Conservation (phyloP, 2,113 vertebrate species). For the Piliocolobus tephrosceles region DNA sequence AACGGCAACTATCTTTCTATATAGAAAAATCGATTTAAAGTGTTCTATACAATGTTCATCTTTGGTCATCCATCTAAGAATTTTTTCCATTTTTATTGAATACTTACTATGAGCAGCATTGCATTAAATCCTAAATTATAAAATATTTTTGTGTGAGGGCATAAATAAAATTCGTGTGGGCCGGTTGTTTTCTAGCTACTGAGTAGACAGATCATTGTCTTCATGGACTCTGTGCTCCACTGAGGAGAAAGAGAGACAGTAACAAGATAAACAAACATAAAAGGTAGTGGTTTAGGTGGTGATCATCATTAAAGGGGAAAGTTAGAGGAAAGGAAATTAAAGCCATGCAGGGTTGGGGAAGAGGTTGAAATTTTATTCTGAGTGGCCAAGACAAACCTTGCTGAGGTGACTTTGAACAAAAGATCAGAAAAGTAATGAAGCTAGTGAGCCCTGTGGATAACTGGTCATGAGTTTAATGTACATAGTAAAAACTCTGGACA, state of each 20-base stretch:
- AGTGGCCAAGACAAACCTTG: neutral
- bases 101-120: neutral
- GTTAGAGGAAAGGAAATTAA: neutral
- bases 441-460: neutral
- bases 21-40: neutral
- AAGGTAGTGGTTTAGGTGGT: neutral
- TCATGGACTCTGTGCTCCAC: neutral
- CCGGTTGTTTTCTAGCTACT: neutral
- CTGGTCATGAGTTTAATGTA: too few relatives aligned
- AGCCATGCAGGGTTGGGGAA: neutral
- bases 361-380: neutral
- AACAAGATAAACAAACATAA: neutral
- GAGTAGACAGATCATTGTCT: neutral
- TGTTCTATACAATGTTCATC: neutral
- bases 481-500: neutral
- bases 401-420: neutral
- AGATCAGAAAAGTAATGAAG: neutral
- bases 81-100: neutral
- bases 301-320: neutral
- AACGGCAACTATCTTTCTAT: neutral
- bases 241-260: neutral
- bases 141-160: neutral
- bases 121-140: neutral
- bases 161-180: neutral
- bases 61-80: neutral